These are phyloP conservation scores for Oenanthe oenanthe DNA, from an alignment of 2,113 vertebrate genomes.

Conservation along the genomic window DNA sequence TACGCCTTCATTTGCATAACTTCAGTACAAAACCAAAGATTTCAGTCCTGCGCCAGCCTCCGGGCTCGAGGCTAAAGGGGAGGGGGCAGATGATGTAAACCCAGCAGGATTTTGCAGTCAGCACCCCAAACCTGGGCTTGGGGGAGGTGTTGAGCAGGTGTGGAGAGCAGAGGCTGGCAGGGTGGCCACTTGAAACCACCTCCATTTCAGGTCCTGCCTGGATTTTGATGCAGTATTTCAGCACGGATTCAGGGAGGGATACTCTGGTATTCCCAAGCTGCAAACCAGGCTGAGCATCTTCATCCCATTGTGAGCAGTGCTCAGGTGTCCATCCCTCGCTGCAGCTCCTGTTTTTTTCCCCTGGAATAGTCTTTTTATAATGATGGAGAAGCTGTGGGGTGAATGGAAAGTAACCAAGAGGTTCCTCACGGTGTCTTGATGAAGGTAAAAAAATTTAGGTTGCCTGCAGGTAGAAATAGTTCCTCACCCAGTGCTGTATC, in stretches of 20 bases:
- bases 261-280: not conserved
- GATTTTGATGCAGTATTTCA: not conserved
- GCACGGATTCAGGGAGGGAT: not conserved
- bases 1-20: not conserved
- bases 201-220: accelerated
- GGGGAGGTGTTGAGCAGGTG: not conserved
- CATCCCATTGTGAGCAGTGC: accelerated
- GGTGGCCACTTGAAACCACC: accelerated
- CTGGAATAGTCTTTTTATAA: not conserved
- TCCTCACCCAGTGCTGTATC: not conserved
- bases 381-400: not conserved
- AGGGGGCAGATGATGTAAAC: not conserved
- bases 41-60: not conserved
- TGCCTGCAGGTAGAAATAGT: conserved; percentile 41
- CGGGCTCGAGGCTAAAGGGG: not conserved
- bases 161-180: not conserved
- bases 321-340: not conserved
- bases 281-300: not conserved
- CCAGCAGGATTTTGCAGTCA: not conserved
- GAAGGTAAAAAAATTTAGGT: conserved; percentile 39
- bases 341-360: not conserved
- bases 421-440: not conserved
- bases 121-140: not conserved
- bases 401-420: not conserved
- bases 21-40: conserved; percentile 60